Evolutionary conservation across 2,888 invertebrate species (phyloP).

Genomic region (Tridacna crocea): DNA sequence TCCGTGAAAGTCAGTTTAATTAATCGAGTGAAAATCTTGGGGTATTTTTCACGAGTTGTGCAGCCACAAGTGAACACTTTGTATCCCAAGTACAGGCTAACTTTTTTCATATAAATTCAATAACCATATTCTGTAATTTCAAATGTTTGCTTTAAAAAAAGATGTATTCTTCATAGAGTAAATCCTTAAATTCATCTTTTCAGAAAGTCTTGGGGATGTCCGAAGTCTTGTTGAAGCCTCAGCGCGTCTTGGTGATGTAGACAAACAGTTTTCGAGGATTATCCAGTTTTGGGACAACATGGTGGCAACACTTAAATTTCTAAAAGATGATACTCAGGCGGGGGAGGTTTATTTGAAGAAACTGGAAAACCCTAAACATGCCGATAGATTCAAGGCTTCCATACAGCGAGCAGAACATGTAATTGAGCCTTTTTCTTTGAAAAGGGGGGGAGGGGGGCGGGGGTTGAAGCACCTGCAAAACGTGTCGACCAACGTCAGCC

Average conservation of each 20-base stretch:
- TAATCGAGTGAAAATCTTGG: too few species aligned
- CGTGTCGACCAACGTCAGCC: too few species aligned
- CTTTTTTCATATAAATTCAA: too few species aligned
- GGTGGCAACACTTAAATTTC: constrained; percentile 35
- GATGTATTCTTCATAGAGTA: too few species aligned
- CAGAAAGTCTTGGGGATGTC: constrained; percentile 31
- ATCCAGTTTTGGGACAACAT: constrained; percentile 44
- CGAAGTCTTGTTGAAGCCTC: constrained; percentile 35
- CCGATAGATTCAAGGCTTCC: constrained; percentile 37
- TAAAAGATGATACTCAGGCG: constrained; percentile 28
- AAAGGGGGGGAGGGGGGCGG: too few species aligned
- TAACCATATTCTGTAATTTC: too few species aligned
- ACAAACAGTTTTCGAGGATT: constrained; percentile 33
- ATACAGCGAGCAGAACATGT: constrained; percentile 34
- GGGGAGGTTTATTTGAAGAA: constrained; percentile 35
- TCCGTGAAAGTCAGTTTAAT: too few species aligned
- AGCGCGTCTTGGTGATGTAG: constrained; percentile 33
- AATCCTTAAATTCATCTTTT: neutral
- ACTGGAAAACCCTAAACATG: constrained; percentile 37
- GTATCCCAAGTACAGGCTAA: too few species aligned
- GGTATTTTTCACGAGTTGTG: too few species aligned
- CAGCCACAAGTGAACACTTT: too few species aligned
- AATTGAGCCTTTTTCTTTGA: neutral
- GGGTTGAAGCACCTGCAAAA: neutral
- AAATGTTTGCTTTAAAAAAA: too few species aligned